phyloP scores from a whole-genome alignment of 2,797 vertebrate genomes.

The Xerus rutilus region DNA sequence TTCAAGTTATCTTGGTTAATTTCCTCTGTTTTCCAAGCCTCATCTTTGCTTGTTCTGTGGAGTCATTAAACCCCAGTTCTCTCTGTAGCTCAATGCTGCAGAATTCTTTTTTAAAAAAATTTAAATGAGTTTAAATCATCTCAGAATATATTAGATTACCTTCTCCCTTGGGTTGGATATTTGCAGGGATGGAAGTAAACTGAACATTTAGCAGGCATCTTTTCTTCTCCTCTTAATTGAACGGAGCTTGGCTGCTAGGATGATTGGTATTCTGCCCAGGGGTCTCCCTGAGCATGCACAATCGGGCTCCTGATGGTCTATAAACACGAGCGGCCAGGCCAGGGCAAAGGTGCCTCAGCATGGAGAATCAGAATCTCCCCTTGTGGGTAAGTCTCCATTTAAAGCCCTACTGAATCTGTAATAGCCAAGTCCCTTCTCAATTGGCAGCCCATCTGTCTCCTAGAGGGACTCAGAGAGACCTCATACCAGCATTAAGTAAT shows the following conservation, averaged over 20 bases:
- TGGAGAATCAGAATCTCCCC: background rate
- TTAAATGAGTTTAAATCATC: conserved; percentile 80
- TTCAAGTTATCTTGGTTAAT: background rate
- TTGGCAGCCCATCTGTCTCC: background rate
- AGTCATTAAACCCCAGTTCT: conserved; percentile 28
- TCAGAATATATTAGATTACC: conserved; percentile 72
- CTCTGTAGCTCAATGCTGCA: background rate
- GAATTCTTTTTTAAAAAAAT: conserved; percentile 70
- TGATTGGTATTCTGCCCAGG: conserved; percentile 35
- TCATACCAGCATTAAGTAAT: background rate
- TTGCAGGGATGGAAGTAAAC: conserved; percentile 41
- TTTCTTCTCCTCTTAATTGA: conserved; percentile 65
- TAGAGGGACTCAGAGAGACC: background rate
- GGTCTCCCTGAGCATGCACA: conserved; percentile 32
- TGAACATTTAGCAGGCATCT: background rate
- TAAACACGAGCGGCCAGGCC: background rate
- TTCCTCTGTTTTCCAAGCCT: background rate
- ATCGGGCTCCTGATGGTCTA: conserved; percentile 35
- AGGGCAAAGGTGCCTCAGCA: background rate
- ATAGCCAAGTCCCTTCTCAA: background rate
- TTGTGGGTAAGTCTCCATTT: background rate
- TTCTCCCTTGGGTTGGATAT: conserved; percentile 62
- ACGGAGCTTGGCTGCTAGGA: background rate
- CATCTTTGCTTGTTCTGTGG: background rate
- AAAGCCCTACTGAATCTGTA: background rate